Base-by-base conservation (phyloP, 2,113 vertebrate species). In the Dermatemys mawii region DNA sequence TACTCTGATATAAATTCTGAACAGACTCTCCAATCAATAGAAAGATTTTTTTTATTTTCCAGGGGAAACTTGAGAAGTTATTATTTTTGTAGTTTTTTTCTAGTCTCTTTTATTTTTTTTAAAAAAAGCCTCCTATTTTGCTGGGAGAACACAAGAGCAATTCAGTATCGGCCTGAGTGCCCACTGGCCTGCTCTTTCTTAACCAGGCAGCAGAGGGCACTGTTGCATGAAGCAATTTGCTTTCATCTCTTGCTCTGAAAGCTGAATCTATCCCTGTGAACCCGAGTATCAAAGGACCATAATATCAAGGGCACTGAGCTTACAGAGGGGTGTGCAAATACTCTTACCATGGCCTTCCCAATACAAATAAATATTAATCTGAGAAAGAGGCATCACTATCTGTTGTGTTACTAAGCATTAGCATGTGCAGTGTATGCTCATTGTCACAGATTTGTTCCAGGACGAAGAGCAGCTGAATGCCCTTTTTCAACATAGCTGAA, bases 401-500 rank as follows among this genome's bases (percentile, higher is more conserved):
- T 75, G n/a, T 44, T 73, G 22, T 44, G 70, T 75, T 67, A 67
- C 60, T 67, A 67, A 67, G 35, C 17, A 67, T 63, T n/a, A 19
- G 16, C 7, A 9, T 67, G 35, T 67, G 60, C 5, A 67, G 6
- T 67, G 35, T 67, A n/a, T 17, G 14, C 35, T 67, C 60, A 67
- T 67, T 35, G n/a, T 49, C 46, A 11, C 35, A 44, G 78, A 44
- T 19, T 38, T 41, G 35, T 48, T 75, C 46, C 44, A 22, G 79
- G 86, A 27, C n/a, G 54, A 24, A 48, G 46, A 60, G 24, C 35
- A 78, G 29, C 11, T 11, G 35, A 51, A 17, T 38, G 41, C 8
- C 6, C n/a, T 75, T 63, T 24, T 41, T n/a, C 75, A 9, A 6
- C n/a, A 6, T 29, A 1, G 0, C 38, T 9, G 3, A 9, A 21